Conservation (phyloP, 2,888 invertebrate genomes). For the Dicycla oo region DNA sequence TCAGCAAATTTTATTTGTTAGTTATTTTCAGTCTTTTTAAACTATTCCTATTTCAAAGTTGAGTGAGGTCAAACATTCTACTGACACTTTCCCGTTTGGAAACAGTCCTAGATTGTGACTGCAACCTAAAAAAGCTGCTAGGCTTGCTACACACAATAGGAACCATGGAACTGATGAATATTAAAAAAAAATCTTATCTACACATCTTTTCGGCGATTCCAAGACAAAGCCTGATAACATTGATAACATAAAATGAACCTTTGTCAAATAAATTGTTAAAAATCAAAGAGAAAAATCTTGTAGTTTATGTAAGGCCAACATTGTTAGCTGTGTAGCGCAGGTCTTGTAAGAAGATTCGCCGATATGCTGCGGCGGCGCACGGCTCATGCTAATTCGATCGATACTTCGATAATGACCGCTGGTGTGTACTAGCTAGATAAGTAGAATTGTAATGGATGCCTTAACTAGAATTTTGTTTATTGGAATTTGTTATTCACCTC, state of each 20-base stretch:
- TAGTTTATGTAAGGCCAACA: constrained; percentile 40
- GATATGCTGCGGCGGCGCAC: constrained; percentile 70
- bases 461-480: constrained; percentile 40
- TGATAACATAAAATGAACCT: constrained; percentile 16
- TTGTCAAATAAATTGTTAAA: constrained; percentile 42
- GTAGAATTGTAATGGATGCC: constrained; percentile 61
- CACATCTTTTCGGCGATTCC: constrained; percentile 9
- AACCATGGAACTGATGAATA: neutral
- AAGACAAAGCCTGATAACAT: constrained; percentile 6
- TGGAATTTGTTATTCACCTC: neutral
- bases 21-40: neutral
- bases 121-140: neutral
- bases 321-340: constrained; percentile 53
- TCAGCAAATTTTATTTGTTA: neutral
- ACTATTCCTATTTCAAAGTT: constrained; percentile 43
- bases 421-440: constrained; percentile 46
- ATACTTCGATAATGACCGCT: constrained; percentile 73
- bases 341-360: constrained; percentile 65
- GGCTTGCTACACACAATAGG: too few species aligned
- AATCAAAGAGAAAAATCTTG: constrained; percentile 59
- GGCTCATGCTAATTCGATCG: constrained; percentile 79
- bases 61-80: constrained; percentile 13
- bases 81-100: neutral
- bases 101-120: neutral
- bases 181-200: neutral